A percentile compares a stretch with the other conserved stretches of the same genome.
Conservation (phyloP, 2,113 vertebrate genomes). For the Chiloscyllium plagiosum region DNA sequence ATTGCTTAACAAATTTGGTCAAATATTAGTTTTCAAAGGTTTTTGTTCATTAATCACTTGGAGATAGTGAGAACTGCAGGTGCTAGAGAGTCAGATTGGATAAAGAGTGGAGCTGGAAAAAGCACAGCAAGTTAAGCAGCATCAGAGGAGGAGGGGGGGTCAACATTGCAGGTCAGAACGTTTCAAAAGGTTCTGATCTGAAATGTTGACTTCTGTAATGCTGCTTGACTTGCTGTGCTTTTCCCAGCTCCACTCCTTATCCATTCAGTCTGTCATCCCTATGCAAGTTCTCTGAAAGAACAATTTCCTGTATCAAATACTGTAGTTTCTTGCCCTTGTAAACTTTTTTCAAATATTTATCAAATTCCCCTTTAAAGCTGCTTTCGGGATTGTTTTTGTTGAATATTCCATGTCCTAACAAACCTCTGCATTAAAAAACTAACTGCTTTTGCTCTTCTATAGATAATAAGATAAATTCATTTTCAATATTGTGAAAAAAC, state of each 20-base stretch:
- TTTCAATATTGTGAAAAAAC: background rate
- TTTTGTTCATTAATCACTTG: no score
- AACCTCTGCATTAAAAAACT: background rate
- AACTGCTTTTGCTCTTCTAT: background rate
- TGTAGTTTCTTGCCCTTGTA: background rate
- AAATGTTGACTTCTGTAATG: no score
- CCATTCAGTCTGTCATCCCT: background rate
- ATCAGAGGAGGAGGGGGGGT: no score
- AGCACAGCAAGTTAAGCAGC: no score
- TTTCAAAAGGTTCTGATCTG: no score
- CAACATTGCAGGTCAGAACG: no score
- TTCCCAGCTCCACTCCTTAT: no score
- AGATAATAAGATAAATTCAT: background rate
- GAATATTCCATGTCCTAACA: background rate
- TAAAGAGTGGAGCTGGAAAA: no score
- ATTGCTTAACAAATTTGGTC: background rate
- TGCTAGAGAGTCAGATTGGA: no score
- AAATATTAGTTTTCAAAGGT: background rate
- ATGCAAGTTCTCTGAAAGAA: background rate
- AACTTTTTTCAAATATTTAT: background rate
- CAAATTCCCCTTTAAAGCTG: background rate
- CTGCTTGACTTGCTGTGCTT: no score
- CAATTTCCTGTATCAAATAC: background rate
- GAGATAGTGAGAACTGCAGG: no score
- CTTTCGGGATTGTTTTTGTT: background rate